Evolutionary conservation across 1,140 invertebrate genomes (phyloP).

Genomic region (Hycleus cichorii): DNA sequence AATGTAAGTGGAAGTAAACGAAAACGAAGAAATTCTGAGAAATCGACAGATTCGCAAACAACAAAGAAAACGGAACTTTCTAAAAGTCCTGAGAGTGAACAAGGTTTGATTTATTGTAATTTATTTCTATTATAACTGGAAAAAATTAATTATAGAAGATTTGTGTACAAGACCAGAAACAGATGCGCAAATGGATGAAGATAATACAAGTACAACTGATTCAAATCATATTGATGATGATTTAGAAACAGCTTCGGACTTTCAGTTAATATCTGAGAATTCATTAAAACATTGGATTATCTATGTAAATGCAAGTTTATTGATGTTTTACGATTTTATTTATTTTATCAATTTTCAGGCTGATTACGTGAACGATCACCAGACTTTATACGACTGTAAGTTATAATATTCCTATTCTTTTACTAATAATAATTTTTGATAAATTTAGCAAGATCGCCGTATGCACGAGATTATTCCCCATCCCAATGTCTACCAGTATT

Average conservation of each 20-base stretch:
- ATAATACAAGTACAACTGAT: constrained; percentile 3
- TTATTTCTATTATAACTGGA: no score
- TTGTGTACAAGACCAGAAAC: neutral
- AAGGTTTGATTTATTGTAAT: neutral
- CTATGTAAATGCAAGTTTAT: constrained; percentile 29
- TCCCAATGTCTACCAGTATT: constrained; percentile 26
- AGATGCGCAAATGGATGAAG: neutral
- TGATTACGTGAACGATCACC: no score
- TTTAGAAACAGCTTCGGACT: neutral
- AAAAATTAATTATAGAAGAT: neutral
- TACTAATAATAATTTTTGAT: no score
- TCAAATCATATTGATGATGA: constrained; percentile 7
- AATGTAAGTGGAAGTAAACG: constrained; percentile 5
- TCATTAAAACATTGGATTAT: constrained; percentile 24
- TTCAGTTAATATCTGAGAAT: constrained; percentile 22
- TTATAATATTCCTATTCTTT: no score
- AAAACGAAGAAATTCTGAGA: constrained; percentile 8
- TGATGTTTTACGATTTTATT: no score
- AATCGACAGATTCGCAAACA: constrained; percentile 4
- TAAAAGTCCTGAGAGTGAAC: constrained; percentile 5
- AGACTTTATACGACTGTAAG: no score
- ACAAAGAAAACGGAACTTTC: neutral
- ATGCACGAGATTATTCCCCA: constrained; percentile 8
- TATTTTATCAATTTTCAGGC: no score
- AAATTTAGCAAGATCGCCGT: no score